Conservation (phyloP, 2,888 invertebrate species). For the Heliconius charithonia region DNA sequence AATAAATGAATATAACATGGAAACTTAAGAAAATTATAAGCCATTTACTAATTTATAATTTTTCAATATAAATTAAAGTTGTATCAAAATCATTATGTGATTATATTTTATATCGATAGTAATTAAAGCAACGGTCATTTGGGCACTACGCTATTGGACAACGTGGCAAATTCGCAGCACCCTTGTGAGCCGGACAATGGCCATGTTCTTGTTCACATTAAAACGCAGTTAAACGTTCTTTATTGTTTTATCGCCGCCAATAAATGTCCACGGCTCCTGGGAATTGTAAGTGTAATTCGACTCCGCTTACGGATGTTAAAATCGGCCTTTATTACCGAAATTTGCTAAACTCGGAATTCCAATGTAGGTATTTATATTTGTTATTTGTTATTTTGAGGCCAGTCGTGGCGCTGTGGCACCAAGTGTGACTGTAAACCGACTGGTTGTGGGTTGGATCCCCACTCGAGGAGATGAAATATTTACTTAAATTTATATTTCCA, state of each 20-base stretch:
- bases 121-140: slow-evolving; percentile 44
- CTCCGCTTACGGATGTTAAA: slow-evolving; percentile 68
- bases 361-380: slow-evolving; percentile 50
- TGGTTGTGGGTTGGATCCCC: too few relatives aligned
- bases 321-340: slow-evolving; percentile 69
- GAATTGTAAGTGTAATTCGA: slow-evolving; percentile 72
- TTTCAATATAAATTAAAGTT: background rate
- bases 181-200: slow-evolving; percentile 75
- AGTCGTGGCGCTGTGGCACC: too few relatives aligned
- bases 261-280: slow-evolving; percentile 79
- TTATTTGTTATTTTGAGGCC: too few relatives aligned
- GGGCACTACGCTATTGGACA: slow-evolving; percentile 53
- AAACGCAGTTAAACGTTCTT: slow-evolving; percentile 83
- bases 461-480: too few relatives aligned
- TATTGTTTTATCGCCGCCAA: slow-evolving; percentile 82
- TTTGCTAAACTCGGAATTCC: slow-evolving; percentile 68
- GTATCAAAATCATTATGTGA: background rate
- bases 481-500: too few relatives aligned
- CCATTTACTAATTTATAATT: background rate
- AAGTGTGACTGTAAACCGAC: too few relatives aligned
- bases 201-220: slow-evolving; percentile 82
- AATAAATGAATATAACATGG: too few relatives aligned
- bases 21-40: too few relatives aligned
- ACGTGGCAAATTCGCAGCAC: slow-evolving; percentile 69
- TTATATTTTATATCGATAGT: slow-evolving; percentile 52